These are phyloP conservation scores for Lerema accius DNA, from an alignment of 1,140 invertebrate genomes.

Conservation along the genomic window DNA sequence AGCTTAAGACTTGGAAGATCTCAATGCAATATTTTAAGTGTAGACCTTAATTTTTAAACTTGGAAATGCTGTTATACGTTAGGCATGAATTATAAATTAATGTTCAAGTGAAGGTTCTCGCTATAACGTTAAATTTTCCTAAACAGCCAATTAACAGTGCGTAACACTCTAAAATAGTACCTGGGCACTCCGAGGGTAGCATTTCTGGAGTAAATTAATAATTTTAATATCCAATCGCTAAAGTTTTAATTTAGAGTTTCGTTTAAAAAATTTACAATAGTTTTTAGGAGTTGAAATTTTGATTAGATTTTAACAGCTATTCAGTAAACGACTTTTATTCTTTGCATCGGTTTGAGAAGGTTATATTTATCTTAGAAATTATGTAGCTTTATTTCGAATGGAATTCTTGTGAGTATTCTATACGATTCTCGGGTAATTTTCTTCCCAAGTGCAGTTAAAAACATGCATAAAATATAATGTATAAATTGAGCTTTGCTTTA, in stretches of 20 bases:
- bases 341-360: no score
- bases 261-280: no score
- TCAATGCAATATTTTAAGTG: not conserved
- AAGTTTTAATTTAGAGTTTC: not conserved
- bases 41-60: not conserved
- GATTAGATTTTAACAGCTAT: no score
- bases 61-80: not conserved
- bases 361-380: no score
- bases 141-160: conserved; percentile 25
- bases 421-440: conserved; percentile 2
- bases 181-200: conserved; percentile 45
- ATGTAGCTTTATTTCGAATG: no score
- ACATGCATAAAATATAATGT: not conserved
- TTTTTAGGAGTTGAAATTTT: no score
- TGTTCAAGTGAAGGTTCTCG: not conserved
- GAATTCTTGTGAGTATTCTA: no score
- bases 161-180: conserved; percentile 33
- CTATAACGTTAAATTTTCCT: conserved; percentile 8
- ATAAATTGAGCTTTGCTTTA: not conserved
- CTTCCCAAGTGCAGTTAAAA: not conserved
- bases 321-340: no score
- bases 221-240: conserved; percentile 27
- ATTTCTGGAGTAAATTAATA: conserved; percentile 47
- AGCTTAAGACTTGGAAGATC: not conserved
- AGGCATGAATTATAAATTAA: not conserved